phyloP scores from a whole-genome alignment of 2,113 vertebrate species.

The Corythornis vintsioides region DNA sequence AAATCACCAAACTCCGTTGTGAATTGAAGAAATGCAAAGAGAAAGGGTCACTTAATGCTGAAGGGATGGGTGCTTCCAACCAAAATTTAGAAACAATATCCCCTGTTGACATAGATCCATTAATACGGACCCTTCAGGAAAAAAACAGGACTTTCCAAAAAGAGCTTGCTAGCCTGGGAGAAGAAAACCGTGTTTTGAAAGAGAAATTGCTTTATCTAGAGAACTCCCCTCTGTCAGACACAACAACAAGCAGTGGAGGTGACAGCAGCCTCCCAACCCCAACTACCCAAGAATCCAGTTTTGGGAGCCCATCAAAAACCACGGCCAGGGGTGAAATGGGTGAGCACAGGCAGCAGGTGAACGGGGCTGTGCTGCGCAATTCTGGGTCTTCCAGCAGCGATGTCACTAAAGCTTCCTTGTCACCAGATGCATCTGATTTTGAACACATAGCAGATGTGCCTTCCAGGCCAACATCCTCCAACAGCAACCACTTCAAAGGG shows the following conservation, averaged over 20 bases:
- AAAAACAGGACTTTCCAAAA: slow-evolving; percentile 89
- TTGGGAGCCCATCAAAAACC: slow-evolving; percentile 70
- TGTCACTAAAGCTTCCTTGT: slow-evolving; percentile 88
- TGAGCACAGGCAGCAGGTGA: slow-evolving; percentile 13
- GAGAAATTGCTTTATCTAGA: slow-evolving; percentile 87
- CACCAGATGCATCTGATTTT: slow-evolving; percentile 88
- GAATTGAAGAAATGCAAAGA: slow-evolving; percentile 87
- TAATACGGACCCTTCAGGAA: slow-evolving; percentile 85
- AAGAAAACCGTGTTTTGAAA: slow-evolving; percentile 89
- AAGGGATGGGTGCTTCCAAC: slow-evolving; percentile 58
- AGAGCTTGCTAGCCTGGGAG: slow-evolving; percentile 83
- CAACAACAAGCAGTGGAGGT: slow-evolving; percentile 70
- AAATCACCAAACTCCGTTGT: slow-evolving; percentile 89
- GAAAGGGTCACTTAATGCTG: slow-evolving; percentile 67
- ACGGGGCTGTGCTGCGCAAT: slow-evolving; percentile 70
- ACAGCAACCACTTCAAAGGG: slow-evolving; percentile 75
- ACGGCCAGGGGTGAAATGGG: slow-evolving; percentile 66
- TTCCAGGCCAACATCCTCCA: slow-evolving; percentile 80
- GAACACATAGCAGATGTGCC: slow-evolving; percentile 86
- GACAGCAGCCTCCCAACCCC: slow-evolving; percentile 77
- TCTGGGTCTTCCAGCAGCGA: slow-evolving; percentile 87
- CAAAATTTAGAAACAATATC: slow-evolving; percentile 45
- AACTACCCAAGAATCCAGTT: slow-evolving; percentile 74
- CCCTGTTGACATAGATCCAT: slow-evolving; percentile 73
- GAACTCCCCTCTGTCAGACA: slow-evolving; percentile 79